Evolutionary conservation across 2,113 vertebrate species (phyloP), one percentile per base, ranked within the genome.

Genomic region (Ranitomeya variabilis): DNA sequence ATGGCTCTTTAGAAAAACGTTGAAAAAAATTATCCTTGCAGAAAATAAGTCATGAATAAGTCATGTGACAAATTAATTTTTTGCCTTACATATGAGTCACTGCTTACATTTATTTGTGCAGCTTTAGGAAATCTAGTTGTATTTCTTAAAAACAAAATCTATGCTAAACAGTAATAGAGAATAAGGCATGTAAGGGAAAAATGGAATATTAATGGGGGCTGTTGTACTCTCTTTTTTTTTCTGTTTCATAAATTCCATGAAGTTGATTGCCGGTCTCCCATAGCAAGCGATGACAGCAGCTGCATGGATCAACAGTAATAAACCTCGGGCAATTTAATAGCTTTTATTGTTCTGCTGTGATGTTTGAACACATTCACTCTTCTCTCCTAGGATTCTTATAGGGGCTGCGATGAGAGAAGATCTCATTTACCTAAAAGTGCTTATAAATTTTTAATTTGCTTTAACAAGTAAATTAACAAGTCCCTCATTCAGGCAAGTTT

Each of bases 381-480:
- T 92, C 95, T 95, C 95, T 97, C 97, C 90, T 90, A 97, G 97
- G 98, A 96, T 95, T 96, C 92, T 92, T 87, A 92, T 94, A 91
- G 97, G 96, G 95, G 95, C 95, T 92, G 94, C 97, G 96, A 96
- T 96, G 96, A 99, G 97, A 98, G 96, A 97, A 96, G 96, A 99
- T 98, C 97, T 98, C 97, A 99, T 99, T 99, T 99, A 99, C 97
- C 97, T 98, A 99, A 99, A 98, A 99, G 97, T 96, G 91, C 97
- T 98, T 98, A 98, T 99, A 99, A 96, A 99, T 98, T 98, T 98
- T 99, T 99, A 98, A 99, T 99, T 99, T 98, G 97, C 97, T 99
- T 99, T 99, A 99, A 99, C 98, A 99, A 99, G 97, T 99, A 99
- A 99, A 99, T 99, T 99, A 99, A 99, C 98, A 99, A 99, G 98